A percentile compares a stretch with the other conserved stretches of the same genome.
phyloP scores from a whole-genome alignment of 2,113 vertebrate species.

The Thamnaconus septentrionalis region DNA sequence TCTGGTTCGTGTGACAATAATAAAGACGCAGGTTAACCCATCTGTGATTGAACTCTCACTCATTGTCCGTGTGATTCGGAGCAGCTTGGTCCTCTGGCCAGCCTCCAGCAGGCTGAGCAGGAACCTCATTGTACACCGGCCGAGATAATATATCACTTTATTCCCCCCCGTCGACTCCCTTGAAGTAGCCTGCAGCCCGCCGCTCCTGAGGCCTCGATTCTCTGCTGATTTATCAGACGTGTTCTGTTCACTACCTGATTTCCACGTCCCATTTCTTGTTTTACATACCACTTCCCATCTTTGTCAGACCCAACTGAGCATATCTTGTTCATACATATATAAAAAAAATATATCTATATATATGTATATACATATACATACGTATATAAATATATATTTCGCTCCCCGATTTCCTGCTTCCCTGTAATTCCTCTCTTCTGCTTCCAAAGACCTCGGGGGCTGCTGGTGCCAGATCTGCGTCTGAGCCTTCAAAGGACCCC shows the following conservation, averaged over 20 bases:
- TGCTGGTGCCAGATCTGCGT: constrained; percentile 67
- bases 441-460: constrained; percentile 74
- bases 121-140: constrained; percentile 28
- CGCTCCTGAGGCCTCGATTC: constrained; percentile 45
- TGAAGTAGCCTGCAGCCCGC: constrained; percentile 20
- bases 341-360: too few relatives aligned
- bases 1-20: constrained; percentile 65
- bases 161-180: constrained; percentile 1
- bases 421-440: constrained; percentile 73
- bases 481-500: constrained; percentile 69
- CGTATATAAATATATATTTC: constrained; percentile 43
- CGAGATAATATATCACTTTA: constrained; percentile 62
- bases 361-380: too few relatives aligned
- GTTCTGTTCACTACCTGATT: constrained; percentile 55
- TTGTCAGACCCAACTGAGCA: constrained; percentile 50
- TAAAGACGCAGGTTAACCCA: constrained; percentile 64
- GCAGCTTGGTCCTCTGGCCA: constrained; percentile 48
- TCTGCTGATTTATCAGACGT: constrained; percentile 48
- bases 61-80: constrained; percentile 61
- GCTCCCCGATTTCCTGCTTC: constrained; percentile 51
- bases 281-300: constrained; percentile 54
- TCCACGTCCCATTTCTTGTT: constrained; percentile 40
- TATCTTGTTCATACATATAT: constrained; percentile 42
- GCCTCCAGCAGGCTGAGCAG: constrained; percentile 51
- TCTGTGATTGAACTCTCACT: constrained; percentile 61